Evolutionary conservation across 2,797 vertebrate genomes (phyloP).

Genomic region (Ceryle rudis): DNA sequence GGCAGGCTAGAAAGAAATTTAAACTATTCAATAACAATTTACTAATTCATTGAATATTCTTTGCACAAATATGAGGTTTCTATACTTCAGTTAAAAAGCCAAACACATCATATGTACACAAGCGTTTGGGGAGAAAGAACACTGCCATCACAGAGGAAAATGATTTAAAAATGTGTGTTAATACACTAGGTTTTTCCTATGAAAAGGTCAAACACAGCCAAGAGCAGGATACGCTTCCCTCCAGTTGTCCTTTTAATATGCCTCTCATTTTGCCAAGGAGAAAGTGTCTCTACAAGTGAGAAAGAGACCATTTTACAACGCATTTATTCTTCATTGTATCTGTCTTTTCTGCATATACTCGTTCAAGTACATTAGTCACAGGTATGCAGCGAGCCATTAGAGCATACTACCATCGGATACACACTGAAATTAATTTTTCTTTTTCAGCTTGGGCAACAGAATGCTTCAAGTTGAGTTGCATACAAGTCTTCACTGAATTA

Average conservation of each 20-base stretch:
- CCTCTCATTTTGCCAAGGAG: not conserved
- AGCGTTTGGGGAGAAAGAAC: not conserved
- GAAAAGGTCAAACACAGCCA: not conserved
- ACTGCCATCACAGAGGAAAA: not conserved
- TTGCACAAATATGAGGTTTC: not conserved
- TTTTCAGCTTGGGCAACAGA: not conserved
- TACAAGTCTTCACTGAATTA: not conserved
- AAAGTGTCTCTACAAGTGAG: not conserved
- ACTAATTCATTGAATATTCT: not conserved
- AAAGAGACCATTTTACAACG: constrained; percentile 16
- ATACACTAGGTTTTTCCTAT: not conserved
- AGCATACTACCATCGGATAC: not conserved
- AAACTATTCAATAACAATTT: not conserved
- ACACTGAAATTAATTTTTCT: not conserved
- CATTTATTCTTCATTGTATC: constrained; percentile 11
- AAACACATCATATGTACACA: not conserved
- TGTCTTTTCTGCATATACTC: constrained; percentile 7
- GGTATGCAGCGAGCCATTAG: constrained; percentile 4
- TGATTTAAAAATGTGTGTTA: not conserved
- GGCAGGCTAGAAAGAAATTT: not conserved
- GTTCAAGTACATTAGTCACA: constrained; percentile 33
- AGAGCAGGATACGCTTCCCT: not conserved
- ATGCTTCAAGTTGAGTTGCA: not conserved
- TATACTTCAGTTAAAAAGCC: not conserved
- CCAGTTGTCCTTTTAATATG: constrained; percentile 8